Evolutionary conservation across 2,888 invertebrate genomes (phyloP), one percentile per base, ranked within the genome.

Genomic region (Stegana nigrithorax): DNA sequence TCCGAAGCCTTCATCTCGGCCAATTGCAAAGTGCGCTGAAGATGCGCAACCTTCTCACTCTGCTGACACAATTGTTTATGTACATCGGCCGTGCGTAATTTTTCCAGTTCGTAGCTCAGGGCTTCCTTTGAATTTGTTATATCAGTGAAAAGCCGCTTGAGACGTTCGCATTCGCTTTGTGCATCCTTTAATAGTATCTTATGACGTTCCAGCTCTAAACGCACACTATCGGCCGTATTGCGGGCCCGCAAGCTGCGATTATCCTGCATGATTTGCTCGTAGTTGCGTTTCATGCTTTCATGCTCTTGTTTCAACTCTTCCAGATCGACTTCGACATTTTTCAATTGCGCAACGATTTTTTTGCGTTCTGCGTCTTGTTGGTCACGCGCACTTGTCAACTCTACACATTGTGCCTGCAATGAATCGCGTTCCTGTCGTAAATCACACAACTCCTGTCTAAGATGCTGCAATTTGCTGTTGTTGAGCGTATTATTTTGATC

Each of bases 101-200:
- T 88, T 69, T 87, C 88, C 44, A 90, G 75, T 74, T 90, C 89
- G 66, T 88, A 87, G 23, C 87, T 83, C 4, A 89, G 83, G n/a
- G 88, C 79, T 62, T 91, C 91, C 53, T 90, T 89, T 5, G 88
- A 86, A 66, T 88, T 88, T 66, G 90, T 90, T 2, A 89, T 89
- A 81, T 90, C 83, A 56, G 86, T 85, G 64, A 87, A 90, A 5
- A 89, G 77, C 23, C 84, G 87, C 70, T 89, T 90, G 0, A 89
- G 77, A 4, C 89, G 88, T 2, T 87, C 86, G 42, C 88, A 88
- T 68, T 90, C 89, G 17, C 86, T 85, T 51, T 88, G 84, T 1
- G 89, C 86, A 60, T 89, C 88, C 55, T 88, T 88, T 0, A 89
- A 81, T 42, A 88, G 84, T 7, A 85, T 84, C 67, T 87, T 87